Conservation (phyloP, 2,888 invertebrate species). For the Troides aeacus region DNA sequence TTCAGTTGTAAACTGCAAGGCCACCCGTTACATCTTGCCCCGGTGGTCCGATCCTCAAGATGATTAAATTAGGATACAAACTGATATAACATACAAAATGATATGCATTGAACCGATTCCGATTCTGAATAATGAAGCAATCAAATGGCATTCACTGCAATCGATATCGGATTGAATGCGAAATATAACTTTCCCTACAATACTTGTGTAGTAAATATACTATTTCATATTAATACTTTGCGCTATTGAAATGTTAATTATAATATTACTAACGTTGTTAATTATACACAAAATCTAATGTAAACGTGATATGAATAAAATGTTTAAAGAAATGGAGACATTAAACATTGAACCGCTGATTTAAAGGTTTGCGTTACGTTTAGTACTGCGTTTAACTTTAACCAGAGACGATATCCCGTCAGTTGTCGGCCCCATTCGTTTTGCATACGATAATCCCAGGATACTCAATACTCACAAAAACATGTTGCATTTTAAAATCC, state of each 20-base stretch:
- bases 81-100: slow-evolving; percentile 77
- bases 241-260: background rate
- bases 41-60: slow-evolving; percentile 78
- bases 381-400: slow-evolving; percentile 33
- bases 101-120: slow-evolving; percentile 73
- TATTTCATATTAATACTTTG: background rate
- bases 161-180: slow-evolving; percentile 45
- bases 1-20: slow-evolving; percentile 61
- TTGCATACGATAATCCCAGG: slow-evolving; percentile 71
- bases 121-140: slow-evolving; percentile 77
- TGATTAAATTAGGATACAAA: slow-evolving; percentile 78
- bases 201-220: background rate
- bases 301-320: background rate
- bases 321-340: slow-evolving; percentile 23
- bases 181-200: slow-evolving; percentile 39
- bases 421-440: slow-evolving; percentile 42
- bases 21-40: slow-evolving; percentile 66
- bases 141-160: slow-evolving; percentile 73
- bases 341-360: slow-evolving; percentile 31
- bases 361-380: slow-evolving; percentile 46
- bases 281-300: background rate
- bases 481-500: slow-evolving; percentile 77
- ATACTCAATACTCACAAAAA: slow-evolving; percentile 64
- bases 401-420: slow-evolving; percentile 20
- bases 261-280: background rate